Base-by-base conservation (phyloP, 2,888 invertebrate species). In the Luperina testacea region DNA sequence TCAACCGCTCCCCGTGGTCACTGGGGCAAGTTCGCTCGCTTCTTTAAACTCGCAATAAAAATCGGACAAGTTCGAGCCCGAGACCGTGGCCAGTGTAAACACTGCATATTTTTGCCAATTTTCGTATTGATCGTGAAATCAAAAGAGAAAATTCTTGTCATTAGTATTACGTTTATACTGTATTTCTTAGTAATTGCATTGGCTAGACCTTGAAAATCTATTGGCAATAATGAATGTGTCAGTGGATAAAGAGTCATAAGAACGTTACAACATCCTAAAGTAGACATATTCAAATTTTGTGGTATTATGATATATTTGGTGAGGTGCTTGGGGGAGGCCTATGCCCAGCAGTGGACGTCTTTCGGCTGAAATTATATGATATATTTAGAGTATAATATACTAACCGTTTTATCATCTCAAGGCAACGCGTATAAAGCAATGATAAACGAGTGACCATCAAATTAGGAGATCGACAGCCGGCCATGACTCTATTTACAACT, bases 391-490 rank as follows among this genome's bases (percentile, higher is more conserved):
- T 72, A 79, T 75, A 83, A n/a, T 27, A 7, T 80, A 75, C 57
- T 75, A 86, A 80, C 74, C 42, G 88, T 90, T 91, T 93, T 93
- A 94, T 94, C 92, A 90, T 90, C 90, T 89, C 89, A 89, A 93
- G 94, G 94, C 91, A 91, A 90, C 83, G 83, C 88, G 84, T 90
- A 88, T 89, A 91, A 92, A 90, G 91, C 90, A 90, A 84, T 80
- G 95, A 95, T 95, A 95, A 93, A 90, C 88, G 88, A 91, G 89
- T 93, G 95, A 94, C 95, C 94, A 95, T 95, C 95, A 95, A 96
- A 94, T 95, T 95, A 95, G 91, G 95, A 96, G 96, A 96, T 96
- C 96, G 95, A 94, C 94, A 95, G 95, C 95, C 96, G 95, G 89
- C 96, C 96, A 83, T 96, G 96, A 96, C 96, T 96, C 92, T 93